A percentile compares a stretch with the other conserved stretches of the same genome.
Evolutionary conservation across 2,113 vertebrate species (phyloP).

Genomic region (Nasalis larvatus): DNA sequence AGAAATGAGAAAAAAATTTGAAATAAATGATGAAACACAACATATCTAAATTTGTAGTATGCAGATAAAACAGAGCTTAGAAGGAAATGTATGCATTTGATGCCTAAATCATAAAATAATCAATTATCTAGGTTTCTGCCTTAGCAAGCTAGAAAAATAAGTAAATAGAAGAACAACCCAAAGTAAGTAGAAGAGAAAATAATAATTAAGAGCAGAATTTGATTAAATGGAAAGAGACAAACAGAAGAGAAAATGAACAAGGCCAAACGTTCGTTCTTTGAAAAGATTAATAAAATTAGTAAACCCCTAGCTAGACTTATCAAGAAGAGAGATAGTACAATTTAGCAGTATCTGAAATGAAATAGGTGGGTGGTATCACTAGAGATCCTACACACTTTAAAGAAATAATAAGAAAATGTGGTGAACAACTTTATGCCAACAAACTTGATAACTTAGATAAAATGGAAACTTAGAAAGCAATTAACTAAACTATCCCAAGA

Average conservation of each 20-base stretch:
- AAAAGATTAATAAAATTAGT: neutral
- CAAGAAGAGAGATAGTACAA: neutral
- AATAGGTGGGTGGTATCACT: neutral
- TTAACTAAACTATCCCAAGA: no score
- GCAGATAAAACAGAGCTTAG: neutral
- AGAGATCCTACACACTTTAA: neutral
- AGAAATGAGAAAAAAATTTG: neutral
- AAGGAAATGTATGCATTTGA: neutral
- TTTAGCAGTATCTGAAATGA: neutral
- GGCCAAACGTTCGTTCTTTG: neutral
- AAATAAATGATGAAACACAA: neutral
- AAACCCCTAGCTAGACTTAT: neutral
- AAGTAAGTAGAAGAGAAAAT: neutral
- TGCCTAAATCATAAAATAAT: neutral
- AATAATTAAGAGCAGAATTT: neutral
- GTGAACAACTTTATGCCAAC: neutral
- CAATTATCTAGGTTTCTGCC: neutral
- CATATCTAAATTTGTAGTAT: neutral
- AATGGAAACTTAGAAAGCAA: no score
- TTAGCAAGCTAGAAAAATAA: neutral
- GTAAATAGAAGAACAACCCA: neutral
- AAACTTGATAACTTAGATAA: no score
- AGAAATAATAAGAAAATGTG: neutral
- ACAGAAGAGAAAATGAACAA: neutral
- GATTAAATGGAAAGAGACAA: neutral